A percentile compares a stretch with the other conserved stretches of the same genome.
These are phyloP conservation scores for Amphiprion clarkii DNA, from an alignment of 2,797 vertebrate genomes.

Conservation along the genomic window DNA sequence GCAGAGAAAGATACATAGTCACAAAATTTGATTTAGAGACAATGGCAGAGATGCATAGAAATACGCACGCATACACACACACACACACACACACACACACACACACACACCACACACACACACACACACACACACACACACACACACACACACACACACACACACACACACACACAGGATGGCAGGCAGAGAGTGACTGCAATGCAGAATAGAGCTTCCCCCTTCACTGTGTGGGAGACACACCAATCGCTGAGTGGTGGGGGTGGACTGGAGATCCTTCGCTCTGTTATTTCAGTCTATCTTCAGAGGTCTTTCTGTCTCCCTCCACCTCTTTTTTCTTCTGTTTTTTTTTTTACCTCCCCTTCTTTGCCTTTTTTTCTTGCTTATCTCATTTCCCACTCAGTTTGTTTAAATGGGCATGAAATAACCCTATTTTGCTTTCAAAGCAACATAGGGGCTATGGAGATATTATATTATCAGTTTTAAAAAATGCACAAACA, in stretches of 20 bases:
- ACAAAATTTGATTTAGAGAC: no score
- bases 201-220: conserved; percentile 74
- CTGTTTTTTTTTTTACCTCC: neutral
- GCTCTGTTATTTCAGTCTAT: conserved; percentile 25
- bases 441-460: no score
- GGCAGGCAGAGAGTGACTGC: conserved; percentile 66
- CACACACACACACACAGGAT: conserved; percentile 35
- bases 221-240: conserved; percentile 57
- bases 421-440: neutral
- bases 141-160: conserved; percentile 10
- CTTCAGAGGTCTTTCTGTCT: conserved; percentile 10
- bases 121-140: neutral
- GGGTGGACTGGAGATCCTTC: conserved; percentile 50
- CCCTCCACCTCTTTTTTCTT: neutral
- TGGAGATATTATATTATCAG: neutral
- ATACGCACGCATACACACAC: no score
- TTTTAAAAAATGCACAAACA: neutral
- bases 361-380: neutral
- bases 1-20: no score
- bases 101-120: no score
- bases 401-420: conserved; percentile 19
- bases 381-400: conserved; percentile 7
- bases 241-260: conserved; percentile 54
- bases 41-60: no score
- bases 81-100: no score